These are phyloP conservation scores for Pachycephus smyrnensis DNA, from an alignment of 2,888 invertebrate species.

Conservation along the genomic window DNA sequence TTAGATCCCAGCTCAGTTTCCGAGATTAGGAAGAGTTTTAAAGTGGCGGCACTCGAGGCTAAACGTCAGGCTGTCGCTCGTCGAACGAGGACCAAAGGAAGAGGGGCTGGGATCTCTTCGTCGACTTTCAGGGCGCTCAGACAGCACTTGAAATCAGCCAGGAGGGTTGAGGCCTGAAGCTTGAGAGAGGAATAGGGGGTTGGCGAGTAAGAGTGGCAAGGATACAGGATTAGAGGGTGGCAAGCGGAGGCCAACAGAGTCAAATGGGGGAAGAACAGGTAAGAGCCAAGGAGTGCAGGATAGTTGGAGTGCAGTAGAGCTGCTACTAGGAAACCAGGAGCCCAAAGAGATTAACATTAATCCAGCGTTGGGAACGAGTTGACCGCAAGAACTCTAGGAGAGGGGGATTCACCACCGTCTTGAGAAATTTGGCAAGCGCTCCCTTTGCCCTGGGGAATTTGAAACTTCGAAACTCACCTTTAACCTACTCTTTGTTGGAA, in stretches of 20 bases:
- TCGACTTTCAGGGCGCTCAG: slow-evolving; percentile 39
- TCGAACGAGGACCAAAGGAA: slow-evolving; percentile 11
- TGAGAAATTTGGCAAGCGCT: not conserved
- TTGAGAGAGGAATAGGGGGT: slow-evolving; percentile 20
- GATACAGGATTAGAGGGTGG: slow-evolving; percentile 16
- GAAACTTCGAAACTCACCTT: not conserved
- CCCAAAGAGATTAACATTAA: slow-evolving; percentile 46
- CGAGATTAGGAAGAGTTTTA: slow-evolving; percentile 52
- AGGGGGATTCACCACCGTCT: not conserved
- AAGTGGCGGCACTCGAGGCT: slow-evolving; percentile 45
- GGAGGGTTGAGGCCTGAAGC: slow-evolving; percentile 27
- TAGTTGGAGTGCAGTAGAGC: not conserved
- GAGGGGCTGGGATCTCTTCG: slow-evolving; percentile 21
- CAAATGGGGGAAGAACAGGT: slow-evolving; percentile 3
- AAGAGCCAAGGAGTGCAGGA: slow-evolving; percentile 12
- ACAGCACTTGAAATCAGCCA: slow-evolving; percentile 39
- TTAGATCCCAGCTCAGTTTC: slow-evolving; percentile 41
- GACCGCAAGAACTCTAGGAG: not conserved
- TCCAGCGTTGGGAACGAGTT: slow-evolving; percentile 32
- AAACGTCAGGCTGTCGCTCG: slow-evolving; percentile 36
- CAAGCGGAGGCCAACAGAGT: slow-evolving; percentile 14
- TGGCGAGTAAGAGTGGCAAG: slow-evolving; percentile 22
- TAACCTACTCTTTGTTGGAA: not conserved
- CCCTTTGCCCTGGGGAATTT: not conserved
- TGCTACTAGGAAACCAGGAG: slow-evolving; percentile 6